A percentile compares a stretch with the other conserved stretches of the same genome.
Conservation (phyloP, 2,888 invertebrate genomes). For the Amblyteles armatorius region DNA sequence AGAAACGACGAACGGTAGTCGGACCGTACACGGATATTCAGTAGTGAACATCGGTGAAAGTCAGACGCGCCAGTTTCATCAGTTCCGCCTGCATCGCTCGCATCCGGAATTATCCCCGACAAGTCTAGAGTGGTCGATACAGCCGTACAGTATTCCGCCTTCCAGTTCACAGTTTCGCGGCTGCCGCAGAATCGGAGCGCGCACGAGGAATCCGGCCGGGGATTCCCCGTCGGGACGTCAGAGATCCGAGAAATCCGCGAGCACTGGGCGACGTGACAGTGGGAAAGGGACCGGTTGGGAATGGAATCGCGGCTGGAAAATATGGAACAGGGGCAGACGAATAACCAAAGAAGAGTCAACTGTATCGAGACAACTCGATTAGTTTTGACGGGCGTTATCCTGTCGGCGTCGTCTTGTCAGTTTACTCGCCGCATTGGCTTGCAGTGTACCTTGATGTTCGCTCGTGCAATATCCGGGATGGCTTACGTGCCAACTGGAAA, state of each 20-base stretch:
- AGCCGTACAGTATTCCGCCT: neutral
- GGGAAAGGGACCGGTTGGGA: neutral
- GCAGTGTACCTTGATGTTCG: neutral
- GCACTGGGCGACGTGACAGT: conserved; percentile 1
- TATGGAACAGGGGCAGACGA: neutral
- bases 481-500: neutral
- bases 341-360: conserved; percentile 3
- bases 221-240: conserved; percentile 8
- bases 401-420: neutral
- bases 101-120: conserved; percentile 41
- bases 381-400: conserved; percentile 7
- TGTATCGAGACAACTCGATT: neutral
- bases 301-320: neutral
- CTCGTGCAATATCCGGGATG: neutral
- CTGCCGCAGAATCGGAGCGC: neutral
- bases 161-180: neutral
- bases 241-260: conserved; percentile 6
- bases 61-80: conserved; percentile 16
- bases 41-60: conserved; percentile 1
- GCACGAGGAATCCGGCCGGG: neutral
- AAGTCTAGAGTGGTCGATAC: neutral
- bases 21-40: neutral
- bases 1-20: neutral
- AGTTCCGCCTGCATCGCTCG: neutral
- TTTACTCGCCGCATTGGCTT: neutral